Percentiles rank a stretch among this genome's conserved stretches.
Conservation (phyloP, 2,888 invertebrate species). For the Pomacea canaliculata region DNA sequence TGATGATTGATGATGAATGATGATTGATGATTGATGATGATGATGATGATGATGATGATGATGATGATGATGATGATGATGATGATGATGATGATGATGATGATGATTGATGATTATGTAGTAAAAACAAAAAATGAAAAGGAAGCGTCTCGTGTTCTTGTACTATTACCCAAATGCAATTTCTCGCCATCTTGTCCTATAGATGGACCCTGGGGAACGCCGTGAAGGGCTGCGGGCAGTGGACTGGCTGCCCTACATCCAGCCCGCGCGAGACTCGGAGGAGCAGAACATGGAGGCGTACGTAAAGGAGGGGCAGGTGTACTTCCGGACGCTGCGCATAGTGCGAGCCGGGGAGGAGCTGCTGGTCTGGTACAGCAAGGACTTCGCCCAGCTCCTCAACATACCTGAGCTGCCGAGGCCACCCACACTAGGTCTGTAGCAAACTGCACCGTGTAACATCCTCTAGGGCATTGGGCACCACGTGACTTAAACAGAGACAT, state of each 20-base stretch:
- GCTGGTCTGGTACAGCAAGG: slow-evolving; percentile 69
- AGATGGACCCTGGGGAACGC: slow-evolving; percentile 45
- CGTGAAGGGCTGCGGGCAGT: slow-evolving; percentile 40
- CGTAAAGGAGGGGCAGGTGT: slow-evolving; percentile 63
- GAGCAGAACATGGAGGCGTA: slow-evolving; percentile 69
- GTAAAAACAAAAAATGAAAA: too few relatives aligned
- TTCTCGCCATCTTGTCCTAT: neutral
- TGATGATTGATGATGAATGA: too few relatives aligned
- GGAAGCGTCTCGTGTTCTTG: too few relatives aligned
- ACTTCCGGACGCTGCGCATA: slow-evolving; percentile 61
- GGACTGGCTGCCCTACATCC: slow-evolving; percentile 68
- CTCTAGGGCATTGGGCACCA: too few relatives aligned
- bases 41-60: too few relatives aligned
- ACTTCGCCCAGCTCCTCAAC: slow-evolving; percentile 58
- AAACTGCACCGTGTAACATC: too few relatives aligned
- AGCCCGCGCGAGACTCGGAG: slow-evolving; percentile 62
- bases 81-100: too few relatives aligned
- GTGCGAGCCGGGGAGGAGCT: slow-evolving; percentile 64
- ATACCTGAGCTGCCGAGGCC: slow-evolving; percentile 48
- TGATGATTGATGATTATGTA: too few relatives aligned
- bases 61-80: too few relatives aligned
- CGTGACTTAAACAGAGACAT: too few relatives aligned
- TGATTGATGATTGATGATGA: too few relatives aligned
- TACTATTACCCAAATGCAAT: too few relatives aligned
- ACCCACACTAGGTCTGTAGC: neutral